Base-by-base conservation (phyloP, 2,113 vertebrate species). In the Salvelinus namaycush region DNA sequence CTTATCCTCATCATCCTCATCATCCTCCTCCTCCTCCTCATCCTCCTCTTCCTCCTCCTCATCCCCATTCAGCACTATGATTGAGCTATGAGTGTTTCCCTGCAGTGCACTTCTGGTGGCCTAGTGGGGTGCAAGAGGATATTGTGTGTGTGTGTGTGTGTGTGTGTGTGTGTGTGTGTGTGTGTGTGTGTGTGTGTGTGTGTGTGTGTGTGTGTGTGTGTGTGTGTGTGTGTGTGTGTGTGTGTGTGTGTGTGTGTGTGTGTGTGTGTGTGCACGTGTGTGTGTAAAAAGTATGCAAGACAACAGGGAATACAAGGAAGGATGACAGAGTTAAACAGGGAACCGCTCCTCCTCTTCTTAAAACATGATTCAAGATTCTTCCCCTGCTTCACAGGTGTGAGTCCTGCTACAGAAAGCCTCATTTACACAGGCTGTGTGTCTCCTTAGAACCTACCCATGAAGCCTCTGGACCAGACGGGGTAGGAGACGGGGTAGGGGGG, bases 381-480 rank as follows among this genome's bases (percentile, higher is more conserved):
- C 31, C 31, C 5, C 31, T 34, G 31, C 34, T 34, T 34, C 6
- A 1, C 34, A 1, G 6, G 34, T 34, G 39, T 65, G 22, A 9
- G n/a, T 24, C 68, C 68, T 48, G 79, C 62, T 73, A 73, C 64
- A 81, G 65, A 39, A 39, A 39, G 44, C n/a, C 54, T 59, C 49
- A 39, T 49, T 31, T 62, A 82, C 70, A 27, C 68, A 84, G 69
- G 77, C 75, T 79, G 24, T 68, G 75, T 79, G 81, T 77, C 72
- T 80, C 73, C 80, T 71, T 70, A 39, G 73, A 66, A 26, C 7
- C 80, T 79, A 49, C 68, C 72, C 89, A 88, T 74, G 89, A 68
- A 24, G 27, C 31, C 31, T 68, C 39, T 44, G 39, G 8, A 44
- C 9, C 39, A 44, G 39, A 44, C 8, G 8, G 2, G 8, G 39